A percentile compares a stretch with the other conserved stretches of the same genome.
Conservation (phyloP, 2,888 invertebrate species). For the Andrena fulva region DNA sequence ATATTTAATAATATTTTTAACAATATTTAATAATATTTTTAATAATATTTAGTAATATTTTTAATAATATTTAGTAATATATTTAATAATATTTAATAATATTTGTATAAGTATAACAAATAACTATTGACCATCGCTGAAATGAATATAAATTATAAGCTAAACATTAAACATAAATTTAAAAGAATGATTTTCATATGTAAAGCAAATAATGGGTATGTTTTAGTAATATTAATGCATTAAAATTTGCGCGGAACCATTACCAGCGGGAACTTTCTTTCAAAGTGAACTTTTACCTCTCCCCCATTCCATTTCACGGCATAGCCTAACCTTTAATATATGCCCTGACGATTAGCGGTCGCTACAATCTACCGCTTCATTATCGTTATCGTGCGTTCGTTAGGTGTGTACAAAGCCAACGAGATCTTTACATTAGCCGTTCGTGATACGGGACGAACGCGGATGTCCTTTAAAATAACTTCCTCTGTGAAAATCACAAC, state of each 20-base stretch:
- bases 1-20: too few species aligned
- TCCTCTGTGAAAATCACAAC: slow-evolving; percentile 19
- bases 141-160: not conserved
- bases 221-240: not conserved
- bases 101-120: too few species aligned
- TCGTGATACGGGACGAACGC: slow-evolving; percentile 42
- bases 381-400: slow-evolving; percentile 29
- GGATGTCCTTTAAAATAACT: slow-evolving; percentile 49
- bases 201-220: not conserved
- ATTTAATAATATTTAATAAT: too few species aligned
- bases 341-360: not conserved
- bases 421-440: slow-evolving; percentile 17
- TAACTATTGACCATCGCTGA: too few species aligned
- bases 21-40: too few species aligned
- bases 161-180: not conserved
- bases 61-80: too few species aligned
- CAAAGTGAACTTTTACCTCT: slow-evolving; percentile 2
- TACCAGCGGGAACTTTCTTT: not conserved
- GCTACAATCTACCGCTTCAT: not conserved
- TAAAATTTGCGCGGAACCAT: not conserved
- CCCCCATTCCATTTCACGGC: not conserved
- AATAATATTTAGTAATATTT: too few species aligned
- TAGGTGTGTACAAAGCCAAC: not conserved
- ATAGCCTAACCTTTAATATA: slow-evolving; percentile 5
- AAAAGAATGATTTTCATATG: not conserved